These are phyloP conservation scores for Drosophila bipectinata DNA, from an alignment of 1,140 invertebrate genomes.

Conservation along the genomic window DNA sequence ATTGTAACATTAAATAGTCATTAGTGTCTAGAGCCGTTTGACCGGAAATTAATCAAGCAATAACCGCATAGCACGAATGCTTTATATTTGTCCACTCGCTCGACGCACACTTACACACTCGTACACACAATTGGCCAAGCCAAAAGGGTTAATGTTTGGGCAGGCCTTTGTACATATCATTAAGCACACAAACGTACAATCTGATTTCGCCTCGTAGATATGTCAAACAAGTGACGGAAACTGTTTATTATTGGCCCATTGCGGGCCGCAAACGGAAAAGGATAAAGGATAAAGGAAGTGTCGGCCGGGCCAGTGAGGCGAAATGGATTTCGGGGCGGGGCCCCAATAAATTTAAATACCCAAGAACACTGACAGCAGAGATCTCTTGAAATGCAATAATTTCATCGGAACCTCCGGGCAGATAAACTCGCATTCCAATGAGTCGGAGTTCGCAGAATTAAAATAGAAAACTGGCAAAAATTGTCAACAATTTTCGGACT, in stretches of 20 bases:
- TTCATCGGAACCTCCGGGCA: slow-evolving; percentile 17
- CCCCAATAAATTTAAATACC: slow-evolving; percentile 32
- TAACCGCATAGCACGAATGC: slow-evolving; percentile 62
- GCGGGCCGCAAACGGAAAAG: slow-evolving; percentile 49
- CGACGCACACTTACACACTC: slow-evolving; percentile 10
- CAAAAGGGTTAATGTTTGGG: slow-evolving; percentile 71
- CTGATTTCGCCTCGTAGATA: slow-evolving; percentile 71
- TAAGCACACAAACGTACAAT: slow-evolving; percentile 57
- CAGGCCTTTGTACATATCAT: slow-evolving; percentile 74
- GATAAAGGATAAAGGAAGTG: slow-evolving; percentile 76
- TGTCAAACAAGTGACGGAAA: slow-evolving; percentile 78
- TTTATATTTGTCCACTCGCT: slow-evolving; percentile 74
- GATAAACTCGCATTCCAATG: slow-evolving; percentile 27
- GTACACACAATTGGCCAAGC: background rate
- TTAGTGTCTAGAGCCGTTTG: slow-evolving; percentile 76
- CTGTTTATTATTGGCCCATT: slow-evolving; percentile 79
- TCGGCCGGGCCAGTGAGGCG: slow-evolving; percentile 23
- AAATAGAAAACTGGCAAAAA: slow-evolving; percentile 50
- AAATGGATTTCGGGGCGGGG: slow-evolving; percentile 4
- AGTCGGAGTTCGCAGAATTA: slow-evolving; percentile 17
- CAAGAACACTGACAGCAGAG: background rate
- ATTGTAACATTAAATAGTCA: slow-evolving; percentile 82
- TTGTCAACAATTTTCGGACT: slow-evolving; percentile 40
- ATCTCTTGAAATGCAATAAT: background rate
- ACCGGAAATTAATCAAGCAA: slow-evolving; percentile 82